These are phyloP conservation scores for Neomonachus schauinslandi DNA, from an alignment of 2,113 vertebrate genomes.

Conservation along the genomic window DNA sequence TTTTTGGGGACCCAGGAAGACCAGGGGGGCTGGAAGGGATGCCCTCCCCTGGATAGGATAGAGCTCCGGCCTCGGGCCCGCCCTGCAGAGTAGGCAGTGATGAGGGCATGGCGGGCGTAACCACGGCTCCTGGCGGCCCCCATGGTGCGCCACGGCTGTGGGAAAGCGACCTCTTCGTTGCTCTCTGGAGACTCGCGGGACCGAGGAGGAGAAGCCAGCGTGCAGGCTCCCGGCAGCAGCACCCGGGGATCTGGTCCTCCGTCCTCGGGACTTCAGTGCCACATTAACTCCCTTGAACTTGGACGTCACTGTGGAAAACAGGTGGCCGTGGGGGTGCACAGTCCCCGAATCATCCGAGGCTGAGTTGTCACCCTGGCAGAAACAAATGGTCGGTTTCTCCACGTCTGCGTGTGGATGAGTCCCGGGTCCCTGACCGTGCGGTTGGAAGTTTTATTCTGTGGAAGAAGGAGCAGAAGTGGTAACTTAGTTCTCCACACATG, in stretches of 20 bases:
- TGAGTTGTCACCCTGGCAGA: neutral
- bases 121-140: neutral
- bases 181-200: neutral
- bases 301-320: neutral
- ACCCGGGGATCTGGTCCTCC: neutral
- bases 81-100: neutral
- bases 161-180: too few species aligned
- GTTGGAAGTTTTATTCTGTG: neutral
- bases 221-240: neutral
- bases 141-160: accelerated
- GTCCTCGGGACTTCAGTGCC: neutral
- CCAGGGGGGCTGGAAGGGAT: neutral
- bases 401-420: neutral
- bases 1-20: neutral
- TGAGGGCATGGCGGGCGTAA: too few species aligned
- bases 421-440: neutral
- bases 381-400: neutral
- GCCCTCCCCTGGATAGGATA: accelerated
- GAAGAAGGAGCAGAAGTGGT: neutral
- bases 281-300: neutral
- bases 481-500: accelerated
- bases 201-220: accelerated
- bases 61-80: neutral
- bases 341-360: neutral
- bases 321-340: neutral